These are phyloP conservation scores for Vespertilio murinus DNA, from an alignment of 2,797 vertebrate genomes.

Conservation along the genomic window DNA sequence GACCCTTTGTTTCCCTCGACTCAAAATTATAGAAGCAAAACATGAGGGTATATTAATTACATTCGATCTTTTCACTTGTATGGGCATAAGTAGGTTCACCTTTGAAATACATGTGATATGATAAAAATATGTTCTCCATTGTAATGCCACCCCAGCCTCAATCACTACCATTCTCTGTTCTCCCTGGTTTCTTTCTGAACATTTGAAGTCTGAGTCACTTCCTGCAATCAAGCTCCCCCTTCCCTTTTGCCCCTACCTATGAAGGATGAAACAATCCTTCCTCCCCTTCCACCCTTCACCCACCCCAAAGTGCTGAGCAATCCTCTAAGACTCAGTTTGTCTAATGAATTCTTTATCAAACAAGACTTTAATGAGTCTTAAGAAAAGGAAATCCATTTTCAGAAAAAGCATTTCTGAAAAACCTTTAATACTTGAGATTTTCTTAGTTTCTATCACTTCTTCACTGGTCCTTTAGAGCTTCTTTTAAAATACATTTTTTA, in stretches of 20 bases:
- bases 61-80: background rate
- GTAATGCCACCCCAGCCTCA: background rate
- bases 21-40: background rate
- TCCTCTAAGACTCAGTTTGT: background rate
- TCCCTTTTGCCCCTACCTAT: background rate
- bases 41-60: background rate
- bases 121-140: background rate
- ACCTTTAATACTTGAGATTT: background rate
- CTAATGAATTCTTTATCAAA: background rate
- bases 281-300: too few relatives aligned
- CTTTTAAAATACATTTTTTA: slow-evolving; percentile 1
- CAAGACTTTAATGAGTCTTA: background rate
- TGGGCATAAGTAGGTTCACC: background rate
- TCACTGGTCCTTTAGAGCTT: background rate
- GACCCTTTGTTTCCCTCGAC: background rate
- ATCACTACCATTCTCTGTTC: background rate
- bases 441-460: background rate
- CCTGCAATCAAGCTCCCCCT: background rate
- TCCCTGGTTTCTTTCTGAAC: background rate
- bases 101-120: background rate
- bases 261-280: background rate
- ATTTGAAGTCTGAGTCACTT: background rate
- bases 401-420: background rate
- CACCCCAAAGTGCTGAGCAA: too few relatives aligned
- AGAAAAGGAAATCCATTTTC: background rate